A percentile compares a stretch with the other conserved stretches of the same genome.
Conservation (phyloP, 2,888 invertebrate genomes). For the Hemistola chrysoprasaria region DNA sequence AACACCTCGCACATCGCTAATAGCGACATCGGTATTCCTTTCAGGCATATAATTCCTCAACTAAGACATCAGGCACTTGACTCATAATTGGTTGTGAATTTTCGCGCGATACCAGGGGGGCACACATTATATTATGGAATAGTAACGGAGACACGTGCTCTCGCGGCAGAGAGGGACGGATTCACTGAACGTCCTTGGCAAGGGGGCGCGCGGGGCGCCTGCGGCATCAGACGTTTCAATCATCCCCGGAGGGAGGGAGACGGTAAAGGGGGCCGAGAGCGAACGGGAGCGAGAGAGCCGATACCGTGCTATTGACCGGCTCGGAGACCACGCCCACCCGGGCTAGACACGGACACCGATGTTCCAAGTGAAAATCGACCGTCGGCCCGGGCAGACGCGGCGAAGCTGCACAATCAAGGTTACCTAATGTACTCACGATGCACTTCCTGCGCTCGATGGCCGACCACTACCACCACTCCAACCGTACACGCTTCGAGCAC, state of each 20-base stretch:
- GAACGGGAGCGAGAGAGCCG: slow-evolving; percentile 58
- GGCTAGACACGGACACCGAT: slow-evolving; percentile 76
- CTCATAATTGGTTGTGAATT: slow-evolving; percentile 79
- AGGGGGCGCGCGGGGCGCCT: slow-evolving; percentile 80
- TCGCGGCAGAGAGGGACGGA: slow-evolving; percentile 82
- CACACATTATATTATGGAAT: slow-evolving; percentile 80
- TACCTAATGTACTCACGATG: slow-evolving; percentile 60
- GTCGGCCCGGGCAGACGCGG: slow-evolving; percentile 78
- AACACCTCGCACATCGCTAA: slow-evolving; percentile 64
- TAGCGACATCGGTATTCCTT: slow-evolving; percentile 64
- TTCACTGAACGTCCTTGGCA: slow-evolving; percentile 82
- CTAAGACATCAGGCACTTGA: slow-evolving; percentile 78
- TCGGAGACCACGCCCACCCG: slow-evolving; percentile 79
- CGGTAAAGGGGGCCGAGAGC: slow-evolving; percentile 35
- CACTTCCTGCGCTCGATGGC: slow-evolving; percentile 48
- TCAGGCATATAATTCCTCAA: slow-evolving; percentile 74
- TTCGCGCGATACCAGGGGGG: slow-evolving; percentile 76
- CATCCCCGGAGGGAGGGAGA: slow-evolving; percentile 74
- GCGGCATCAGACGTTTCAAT: slow-evolving; percentile 82
- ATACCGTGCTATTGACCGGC: slow-evolving; percentile 81
- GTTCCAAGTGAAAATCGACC: slow-evolving; percentile 81
- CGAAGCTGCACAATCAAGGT: slow-evolving; percentile 71
- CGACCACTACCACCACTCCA: slow-evolving; percentile 25
- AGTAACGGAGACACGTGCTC: slow-evolving; percentile 80
- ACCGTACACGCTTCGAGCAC: slow-evolving; percentile 23